Evolutionary conservation across 2,797 vertebrate genomes (phyloP), one percentile per base, ranked within the genome.

Genomic region (Coccyzus lansbergi): DNA sequence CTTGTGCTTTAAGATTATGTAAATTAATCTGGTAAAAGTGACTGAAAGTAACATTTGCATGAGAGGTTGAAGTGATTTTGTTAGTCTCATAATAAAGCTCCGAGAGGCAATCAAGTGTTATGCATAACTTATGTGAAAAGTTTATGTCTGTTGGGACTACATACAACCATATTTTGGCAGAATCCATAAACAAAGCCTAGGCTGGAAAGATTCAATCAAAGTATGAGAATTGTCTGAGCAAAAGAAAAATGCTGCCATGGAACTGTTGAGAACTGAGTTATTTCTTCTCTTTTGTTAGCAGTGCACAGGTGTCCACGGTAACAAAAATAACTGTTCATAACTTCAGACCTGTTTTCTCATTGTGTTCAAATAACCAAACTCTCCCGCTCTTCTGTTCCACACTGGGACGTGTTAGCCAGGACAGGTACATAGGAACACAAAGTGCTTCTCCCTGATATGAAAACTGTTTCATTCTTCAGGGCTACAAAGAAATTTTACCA

Each of bases 301-400:
- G 11, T 13, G 16, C 21, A 11, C 22, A 33, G 18, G 7, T 77
- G 20, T n/a, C 20, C 10, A 46, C 40, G 51, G 4, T 19, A 65
- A 10, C 6, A 49, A 18, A 64, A 88, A n/a, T 4, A 5, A 3
- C 6, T 78, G 52, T 87, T 46, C 51, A 31, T 62, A 51, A 36
- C 18, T 28, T 81, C n/a, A 60, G 26, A 83, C 11, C 9, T 0
- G 0, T 42, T 21, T 70, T 77, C 62, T 12, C 0, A 4, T 53
- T 64, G 40, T 4, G 1, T 53, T 12, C 49, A 68, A 2, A 21
- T 31, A 77, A 62, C 15, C 12, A 70, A 36, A 52, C 9, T 7
- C 40, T 25, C 81, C 42, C 48, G 13, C 9, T 7, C 40, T 25
- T 83, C 42, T 48, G 13, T 70, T 71, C 55, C 5, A 1, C 17